Conservation (phyloP, 1,140 invertebrate genomes). For the Agrilus planipennis region DNA sequence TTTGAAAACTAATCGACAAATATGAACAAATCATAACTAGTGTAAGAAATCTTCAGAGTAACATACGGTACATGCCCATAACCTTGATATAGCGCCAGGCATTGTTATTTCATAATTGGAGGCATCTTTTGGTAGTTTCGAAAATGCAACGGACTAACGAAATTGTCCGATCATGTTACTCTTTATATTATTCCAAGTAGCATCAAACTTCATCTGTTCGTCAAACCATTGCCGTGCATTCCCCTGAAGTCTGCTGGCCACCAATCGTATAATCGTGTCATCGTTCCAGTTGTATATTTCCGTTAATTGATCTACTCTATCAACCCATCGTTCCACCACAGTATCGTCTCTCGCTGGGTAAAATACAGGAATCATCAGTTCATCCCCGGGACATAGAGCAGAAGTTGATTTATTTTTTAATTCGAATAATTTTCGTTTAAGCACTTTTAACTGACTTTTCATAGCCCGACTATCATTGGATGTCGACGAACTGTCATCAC, state of each 20-base stretch:
- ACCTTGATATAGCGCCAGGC: too few relatives aligned
- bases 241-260: not conserved
- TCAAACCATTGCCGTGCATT: not conserved
- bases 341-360: not conserved
- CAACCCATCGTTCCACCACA: not conserved
- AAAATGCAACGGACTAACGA: constrained; percentile 5
- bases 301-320: not conserved
- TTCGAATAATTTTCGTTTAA: too few relatives aligned
- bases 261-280: not conserved
- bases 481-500: too few relatives aligned
- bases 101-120: constrained; percentile 9
- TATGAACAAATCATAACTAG: too few relatives aligned
- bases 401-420: too few relatives aligned
- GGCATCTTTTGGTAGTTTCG: constrained; percentile 8
- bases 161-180: not conserved
- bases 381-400: not conserved
- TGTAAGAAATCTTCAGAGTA: too few relatives aligned
- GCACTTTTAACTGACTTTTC: too few relatives aligned
- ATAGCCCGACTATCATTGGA: too few relatives aligned
- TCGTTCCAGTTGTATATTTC: not conserved
- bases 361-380: not conserved
- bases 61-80: too few relatives aligned
- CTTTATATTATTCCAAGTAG: not conserved
- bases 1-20: too few relatives aligned
- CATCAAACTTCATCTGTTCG: not conserved